A percentile compares a stretch with the other conserved stretches of the same genome.
Evolutionary conservation across 2,888 invertebrate genomes (phyloP).

Genomic region (Thera britannica): DNA sequence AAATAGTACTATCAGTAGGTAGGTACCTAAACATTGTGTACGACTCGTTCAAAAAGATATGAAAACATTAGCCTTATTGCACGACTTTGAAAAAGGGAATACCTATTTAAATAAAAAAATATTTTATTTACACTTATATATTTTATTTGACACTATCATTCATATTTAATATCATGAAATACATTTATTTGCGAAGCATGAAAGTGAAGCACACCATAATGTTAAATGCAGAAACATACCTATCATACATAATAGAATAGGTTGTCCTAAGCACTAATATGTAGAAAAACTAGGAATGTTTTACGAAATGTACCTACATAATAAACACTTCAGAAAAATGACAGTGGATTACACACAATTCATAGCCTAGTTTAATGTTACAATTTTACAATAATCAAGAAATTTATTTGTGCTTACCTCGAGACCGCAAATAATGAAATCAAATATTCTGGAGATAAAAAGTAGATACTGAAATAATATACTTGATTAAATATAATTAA

Average conservation of each 20-base stretch:
- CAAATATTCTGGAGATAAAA: not conserved
- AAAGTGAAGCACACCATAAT: slow-evolving; percentile 54
- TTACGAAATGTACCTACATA: not conserved
- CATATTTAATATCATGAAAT: slow-evolving; percentile 45
- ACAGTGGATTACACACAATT: not conserved
- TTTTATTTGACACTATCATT: slow-evolving; percentile 75
- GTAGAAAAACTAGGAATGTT: slow-evolving; percentile 32
- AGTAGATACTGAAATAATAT: slow-evolving; percentile 11
- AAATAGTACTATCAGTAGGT: not conserved
- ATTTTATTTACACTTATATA: slow-evolving; percentile 75
- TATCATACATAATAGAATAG: not conserved
- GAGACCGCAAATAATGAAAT: slow-evolving; percentile 16
- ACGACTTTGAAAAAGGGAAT: slow-evolving; percentile 24
- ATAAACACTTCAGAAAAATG: not conserved
- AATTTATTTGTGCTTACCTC: slow-evolving; percentile 9
- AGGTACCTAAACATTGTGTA: no score
- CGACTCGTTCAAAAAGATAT: no score
- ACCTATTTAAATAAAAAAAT: slow-evolving; percentile 42
- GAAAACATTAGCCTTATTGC: no score
- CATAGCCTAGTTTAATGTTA: not conserved
- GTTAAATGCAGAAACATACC: not conserved
- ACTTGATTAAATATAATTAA: slow-evolving; percentile 39
- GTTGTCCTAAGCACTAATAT: slow-evolving; percentile 1
- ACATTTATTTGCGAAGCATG: slow-evolving; percentile 61
- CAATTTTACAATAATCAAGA: not conserved